phyloP scores from a whole-genome alignment of 2,888 invertebrate species.

The Ischnus inquisitorius region DNA sequence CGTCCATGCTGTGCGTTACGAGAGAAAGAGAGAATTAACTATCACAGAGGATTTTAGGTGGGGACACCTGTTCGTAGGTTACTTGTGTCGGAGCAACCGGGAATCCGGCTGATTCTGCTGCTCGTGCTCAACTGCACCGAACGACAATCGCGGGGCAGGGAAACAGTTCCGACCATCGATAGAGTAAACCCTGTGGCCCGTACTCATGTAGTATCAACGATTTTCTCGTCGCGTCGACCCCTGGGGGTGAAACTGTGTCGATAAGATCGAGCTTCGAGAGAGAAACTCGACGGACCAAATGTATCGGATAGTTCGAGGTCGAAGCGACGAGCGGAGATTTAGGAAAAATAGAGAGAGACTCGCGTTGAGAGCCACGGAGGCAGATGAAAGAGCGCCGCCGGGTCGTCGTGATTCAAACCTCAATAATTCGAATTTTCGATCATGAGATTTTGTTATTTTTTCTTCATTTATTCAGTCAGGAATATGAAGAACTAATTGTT shows the following conservation, averaged over 20 bases:
- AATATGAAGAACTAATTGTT: not conserved
- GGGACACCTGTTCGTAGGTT: constrained; percentile 76
- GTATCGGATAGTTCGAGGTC: constrained; percentile 12
- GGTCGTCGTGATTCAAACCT: not conserved
- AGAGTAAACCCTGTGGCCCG: not conserved
- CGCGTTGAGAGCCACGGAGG: not conserved
- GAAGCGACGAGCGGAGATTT: not conserved
- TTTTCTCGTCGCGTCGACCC: constrained; percentile 34
- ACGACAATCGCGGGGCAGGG: not conserved
- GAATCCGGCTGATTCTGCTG: constrained; percentile 19
- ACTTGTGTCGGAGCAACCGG: constrained; percentile 53
- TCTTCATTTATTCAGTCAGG: not conserved
- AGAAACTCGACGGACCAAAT: constrained; percentile 33
- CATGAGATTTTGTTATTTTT: not conserved
- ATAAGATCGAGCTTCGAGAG: constrained; percentile 49
- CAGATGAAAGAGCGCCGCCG: not conserved
- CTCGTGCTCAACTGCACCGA: constrained; percentile 3
- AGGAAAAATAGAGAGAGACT: not conserved
- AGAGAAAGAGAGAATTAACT: constrained; percentile 15
- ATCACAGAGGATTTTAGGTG: constrained; percentile 62
- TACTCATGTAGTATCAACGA: not conserved
- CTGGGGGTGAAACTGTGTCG: constrained; percentile 59
- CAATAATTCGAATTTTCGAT: not conserved
- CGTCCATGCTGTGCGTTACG: not conserved
- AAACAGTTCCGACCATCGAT: constrained; percentile 24